These are phyloP conservation scores for Dichetophora obliterata DNA, from an alignment of 2,888 invertebrate genomes.

Conservation along the genomic window DNA sequence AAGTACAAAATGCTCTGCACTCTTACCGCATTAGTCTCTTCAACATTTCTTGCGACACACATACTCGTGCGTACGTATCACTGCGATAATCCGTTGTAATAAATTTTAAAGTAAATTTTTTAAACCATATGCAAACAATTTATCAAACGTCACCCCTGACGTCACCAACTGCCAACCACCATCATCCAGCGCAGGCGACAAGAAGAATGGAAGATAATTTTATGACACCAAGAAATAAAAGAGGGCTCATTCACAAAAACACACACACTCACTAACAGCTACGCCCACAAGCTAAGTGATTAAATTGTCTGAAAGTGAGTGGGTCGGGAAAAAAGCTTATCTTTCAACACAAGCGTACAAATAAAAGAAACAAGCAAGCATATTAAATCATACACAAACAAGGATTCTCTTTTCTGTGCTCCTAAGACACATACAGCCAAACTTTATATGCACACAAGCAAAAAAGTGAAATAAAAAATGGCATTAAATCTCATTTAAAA, in stretches of 20 bases:
- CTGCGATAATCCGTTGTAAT: conserved; percentile 60
- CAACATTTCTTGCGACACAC: neutral
- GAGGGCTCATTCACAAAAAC: conserved; percentile 29
- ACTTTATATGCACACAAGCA: conserved; percentile 45
- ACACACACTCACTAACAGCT: conserved; percentile 39
- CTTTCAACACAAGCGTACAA: conserved; percentile 48
- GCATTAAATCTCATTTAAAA: conserved; percentile 65
- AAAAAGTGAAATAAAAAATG: conserved; percentile 59
- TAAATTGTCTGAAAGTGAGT: conserved; percentile 22
- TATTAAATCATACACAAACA: neutral
- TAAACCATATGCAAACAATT: conserved; percentile 64
- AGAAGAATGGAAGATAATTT: conserved; percentile 26
- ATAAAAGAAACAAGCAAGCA: conserved; percentile 48
- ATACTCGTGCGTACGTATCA: neutral
- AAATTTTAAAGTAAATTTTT: conserved; percentile 62
- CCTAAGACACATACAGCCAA: conserved; percentile 23
- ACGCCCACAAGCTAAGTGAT: conserved; percentile 1
- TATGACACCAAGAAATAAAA: conserved; percentile 34
- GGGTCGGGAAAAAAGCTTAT: conserved; percentile 28
- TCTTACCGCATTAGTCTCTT: neutral
- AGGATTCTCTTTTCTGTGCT: neutral
- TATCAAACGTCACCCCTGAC: conserved; percentile 48
- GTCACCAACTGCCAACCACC: neutral
- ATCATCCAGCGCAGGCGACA: neutral
- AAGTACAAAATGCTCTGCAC: too few species aligned